Evolutionary conservation across 2,113 vertebrate genomes (phyloP).

Genomic region (Crocuta crocuta): DNA sequence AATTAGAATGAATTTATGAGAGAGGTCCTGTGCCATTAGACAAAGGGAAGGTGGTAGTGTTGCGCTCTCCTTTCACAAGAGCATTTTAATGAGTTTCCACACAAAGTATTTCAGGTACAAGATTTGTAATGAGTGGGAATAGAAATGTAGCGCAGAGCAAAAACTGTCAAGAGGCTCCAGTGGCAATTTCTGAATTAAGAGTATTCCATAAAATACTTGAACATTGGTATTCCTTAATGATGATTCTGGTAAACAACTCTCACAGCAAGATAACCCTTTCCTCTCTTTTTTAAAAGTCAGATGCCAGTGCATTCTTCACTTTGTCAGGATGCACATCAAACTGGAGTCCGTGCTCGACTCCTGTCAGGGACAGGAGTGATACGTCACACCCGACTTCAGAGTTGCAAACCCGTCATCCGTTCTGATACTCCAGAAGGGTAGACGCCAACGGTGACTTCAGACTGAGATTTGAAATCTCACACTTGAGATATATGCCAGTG

Average conservation of each 20-base stretch:
- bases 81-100: constrained; percentile 49
- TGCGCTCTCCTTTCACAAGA: constrained; percentile 27
- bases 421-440: neutral
- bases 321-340: neutral
- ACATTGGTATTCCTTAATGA: neutral
- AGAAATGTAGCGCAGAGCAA: constrained; percentile 79
- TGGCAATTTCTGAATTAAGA: neutral
- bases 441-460: neutral
- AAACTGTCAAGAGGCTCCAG: neutral
- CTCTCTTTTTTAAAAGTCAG: neutral
- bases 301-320: neutral
- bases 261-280: neutral
- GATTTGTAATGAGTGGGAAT: constrained; percentile 52
- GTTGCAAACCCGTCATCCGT: neutral
- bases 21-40: constrained; percentile 57
- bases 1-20: constrained; percentile 73
- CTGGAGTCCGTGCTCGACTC: neutral
- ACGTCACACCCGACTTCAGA: neutral
- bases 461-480: neutral
- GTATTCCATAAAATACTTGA: neutral
- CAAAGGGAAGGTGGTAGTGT: constrained; percentile 45
- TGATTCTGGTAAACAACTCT: neutral
- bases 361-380: neutral
- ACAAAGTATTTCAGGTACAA: constrained; percentile 72
- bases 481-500: neutral